Evolutionary conservation across 2,888 invertebrate genomes (phyloP).

Genomic region (Trypoxylon attenuatum): DNA sequence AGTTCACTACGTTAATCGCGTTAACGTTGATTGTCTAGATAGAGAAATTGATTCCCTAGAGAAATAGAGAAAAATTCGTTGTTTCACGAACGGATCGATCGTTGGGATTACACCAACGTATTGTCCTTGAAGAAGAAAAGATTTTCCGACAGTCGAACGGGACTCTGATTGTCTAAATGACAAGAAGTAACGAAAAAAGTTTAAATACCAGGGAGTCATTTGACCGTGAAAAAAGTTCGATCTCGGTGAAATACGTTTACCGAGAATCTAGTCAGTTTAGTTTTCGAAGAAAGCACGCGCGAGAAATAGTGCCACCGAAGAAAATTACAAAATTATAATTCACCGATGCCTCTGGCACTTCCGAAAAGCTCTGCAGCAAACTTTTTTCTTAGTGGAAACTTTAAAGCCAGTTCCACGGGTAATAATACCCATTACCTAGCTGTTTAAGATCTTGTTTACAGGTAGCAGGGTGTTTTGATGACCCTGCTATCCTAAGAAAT

Average conservation of each 20-base stretch:
- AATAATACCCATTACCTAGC: not conserved
- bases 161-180: too few species aligned
- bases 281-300: conserved; percentile 19
- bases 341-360: conserved; percentile 16
- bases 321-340: conserved; percentile 44
- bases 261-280: conserved; percentile 17
- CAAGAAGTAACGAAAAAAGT: too few species aligned
- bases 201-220: not conserved
- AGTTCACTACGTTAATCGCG: too few species aligned
- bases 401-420: conserved; percentile 8
- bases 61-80: too few species aligned
- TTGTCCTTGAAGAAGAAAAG: too few species aligned
- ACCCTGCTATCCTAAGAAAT: not conserved
- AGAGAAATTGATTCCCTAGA: too few species aligned
- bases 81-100: too few species aligned
- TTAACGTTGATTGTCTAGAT: too few species aligned
- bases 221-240: conserved; percentile 7
- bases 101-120: too few species aligned
- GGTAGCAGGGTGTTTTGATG: not conserved
- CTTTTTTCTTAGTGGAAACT: conserved; percentile 16
- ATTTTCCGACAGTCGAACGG: too few species aligned
- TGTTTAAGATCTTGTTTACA: not conserved
- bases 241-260: conserved; percentile 19
- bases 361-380: conserved; percentile 5
- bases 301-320: conserved; percentile 31